A percentile compares a stretch with the other conserved stretches of the same genome.
phyloP scores from a whole-genome alignment of 1,140 invertebrate genomes.

The Telenomus remus region DNA sequence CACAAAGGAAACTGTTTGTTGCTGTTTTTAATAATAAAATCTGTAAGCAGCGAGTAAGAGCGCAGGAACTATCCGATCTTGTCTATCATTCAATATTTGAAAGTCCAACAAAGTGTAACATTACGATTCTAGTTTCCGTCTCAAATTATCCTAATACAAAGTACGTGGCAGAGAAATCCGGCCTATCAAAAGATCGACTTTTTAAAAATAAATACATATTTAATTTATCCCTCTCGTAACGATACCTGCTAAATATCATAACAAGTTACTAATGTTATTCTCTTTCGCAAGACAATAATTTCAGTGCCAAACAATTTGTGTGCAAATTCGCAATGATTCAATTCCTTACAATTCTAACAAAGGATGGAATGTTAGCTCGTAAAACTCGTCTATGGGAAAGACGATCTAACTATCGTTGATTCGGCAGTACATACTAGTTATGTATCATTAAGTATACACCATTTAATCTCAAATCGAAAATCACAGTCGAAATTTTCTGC shows the following conservation, averaged over 20 bases:
- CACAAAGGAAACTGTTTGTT: too few relatives aligned
- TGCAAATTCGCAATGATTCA: conserved; percentile 14
- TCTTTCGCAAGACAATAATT: conserved; percentile 4
- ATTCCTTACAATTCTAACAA: conserved; percentile 22
- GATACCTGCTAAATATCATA: conserved; percentile 1
- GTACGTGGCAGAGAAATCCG: neutral
- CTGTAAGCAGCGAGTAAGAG: too few relatives aligned
- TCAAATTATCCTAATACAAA: neutral
- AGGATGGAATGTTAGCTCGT: conserved; percentile 23
- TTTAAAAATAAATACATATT: conserved; percentile 14
- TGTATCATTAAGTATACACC: too few relatives aligned
- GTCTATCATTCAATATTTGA: too few relatives aligned
- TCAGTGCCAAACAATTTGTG: conserved; percentile 9
- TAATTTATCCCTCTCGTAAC: neutral
- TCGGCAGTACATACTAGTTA: too few relatives aligned
- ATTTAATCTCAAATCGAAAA: too few relatives aligned
- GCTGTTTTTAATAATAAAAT: too few relatives aligned
- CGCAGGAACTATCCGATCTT: too few relatives aligned
- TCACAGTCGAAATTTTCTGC: too few relatives aligned
- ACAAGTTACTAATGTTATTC: conserved; percentile 7
- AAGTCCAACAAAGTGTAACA: too few relatives aligned
- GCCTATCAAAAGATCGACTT: neutral
- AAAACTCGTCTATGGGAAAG: conserved; percentile 4
- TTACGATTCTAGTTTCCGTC: too few relatives aligned
- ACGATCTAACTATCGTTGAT: too few relatives aligned